Evolutionary conservation across 1,140 invertebrate genomes (phyloP).

Genomic region (Drosophila sturtevanti): DNA sequence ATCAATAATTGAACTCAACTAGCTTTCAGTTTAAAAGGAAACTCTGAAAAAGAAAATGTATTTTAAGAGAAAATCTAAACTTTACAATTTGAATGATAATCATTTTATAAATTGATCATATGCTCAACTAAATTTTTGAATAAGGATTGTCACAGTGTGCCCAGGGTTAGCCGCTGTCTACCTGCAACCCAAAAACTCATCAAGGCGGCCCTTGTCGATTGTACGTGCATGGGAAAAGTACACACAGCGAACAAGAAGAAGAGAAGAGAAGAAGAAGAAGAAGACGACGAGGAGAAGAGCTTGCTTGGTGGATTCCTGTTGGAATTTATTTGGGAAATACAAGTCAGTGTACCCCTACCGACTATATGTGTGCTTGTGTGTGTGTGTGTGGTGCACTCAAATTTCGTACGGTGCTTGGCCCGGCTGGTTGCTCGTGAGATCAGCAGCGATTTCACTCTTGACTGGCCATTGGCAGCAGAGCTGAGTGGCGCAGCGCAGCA

Average conservation of each 20-base stretch:
- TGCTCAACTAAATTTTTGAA: too few species aligned
- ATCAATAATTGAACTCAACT: too few species aligned
- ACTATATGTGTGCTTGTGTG: constrained; percentile 42
- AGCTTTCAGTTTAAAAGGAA: too few species aligned
- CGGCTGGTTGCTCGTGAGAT: constrained; percentile 64
- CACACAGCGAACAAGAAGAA: constrained; percentile 53
- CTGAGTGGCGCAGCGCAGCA: constrained; percentile 57
- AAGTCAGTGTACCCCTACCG: constrained; percentile 17
- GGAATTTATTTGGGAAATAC: constrained; percentile 81
- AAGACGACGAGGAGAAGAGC: constrained; percentile 19
- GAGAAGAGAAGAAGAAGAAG: constrained; percentile 16
- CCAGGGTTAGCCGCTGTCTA: constrained; percentile 55
- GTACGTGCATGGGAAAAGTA: constrained; percentile 81
- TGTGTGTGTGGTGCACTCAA: constrained; percentile 76
- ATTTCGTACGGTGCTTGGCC: constrained; percentile 75
- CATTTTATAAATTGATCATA: too few species aligned
- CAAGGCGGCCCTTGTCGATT: constrained; percentile 79
- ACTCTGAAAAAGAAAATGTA: too few species aligned
- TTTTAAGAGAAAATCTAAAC: too few species aligned
- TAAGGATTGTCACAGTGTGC: constrained; percentile 51
- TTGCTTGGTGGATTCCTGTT: constrained; percentile 76
- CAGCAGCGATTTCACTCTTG: constrained; percentile 79
- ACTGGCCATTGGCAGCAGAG: constrained; percentile 62
- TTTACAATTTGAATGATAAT: too few species aligned
- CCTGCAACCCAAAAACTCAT: constrained; percentile 77